Conservation (phyloP, 2,113 vertebrate genomes). For the Nettapus auritus region DNA sequence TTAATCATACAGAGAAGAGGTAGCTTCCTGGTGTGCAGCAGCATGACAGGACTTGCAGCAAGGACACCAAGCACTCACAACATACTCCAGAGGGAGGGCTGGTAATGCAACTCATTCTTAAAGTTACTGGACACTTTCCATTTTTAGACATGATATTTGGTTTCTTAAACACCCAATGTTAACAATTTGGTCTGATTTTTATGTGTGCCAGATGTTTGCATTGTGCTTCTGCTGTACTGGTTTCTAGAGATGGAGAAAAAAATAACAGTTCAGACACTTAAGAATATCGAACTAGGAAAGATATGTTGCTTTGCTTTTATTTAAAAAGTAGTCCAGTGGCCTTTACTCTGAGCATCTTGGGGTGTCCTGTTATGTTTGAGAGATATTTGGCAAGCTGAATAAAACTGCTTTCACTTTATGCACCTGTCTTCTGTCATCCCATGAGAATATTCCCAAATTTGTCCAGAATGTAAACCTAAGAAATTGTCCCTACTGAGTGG, state of each 20-base stretch:
- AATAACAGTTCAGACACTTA: not conserved
- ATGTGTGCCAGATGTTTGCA: not conserved
- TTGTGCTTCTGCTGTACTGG: not conserved
- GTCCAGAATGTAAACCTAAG: not conserved
- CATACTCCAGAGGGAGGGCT: not conserved
- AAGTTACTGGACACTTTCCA: not conserved
- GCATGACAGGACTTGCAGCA: constrained; percentile 14
- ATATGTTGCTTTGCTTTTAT: not conserved
- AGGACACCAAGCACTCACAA: constrained; percentile 8
- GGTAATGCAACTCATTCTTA: not conserved
- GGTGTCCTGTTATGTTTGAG: not conserved
- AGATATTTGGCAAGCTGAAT: not conserved
- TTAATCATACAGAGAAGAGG: not conserved
- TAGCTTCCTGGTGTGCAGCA: not conserved
- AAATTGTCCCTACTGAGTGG: not conserved
- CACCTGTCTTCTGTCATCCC: not conserved
- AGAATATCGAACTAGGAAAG: not conserved
- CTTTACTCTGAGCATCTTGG: not conserved
- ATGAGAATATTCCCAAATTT: not conserved
- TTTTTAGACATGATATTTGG: not conserved
- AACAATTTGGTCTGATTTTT: not conserved
- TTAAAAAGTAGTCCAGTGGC: not conserved
- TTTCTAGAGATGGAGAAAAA: not conserved
- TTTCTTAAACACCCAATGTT: not conserved
- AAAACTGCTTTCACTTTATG: not conserved